Percentiles rank a stretch among this genome's conserved stretches.
Conservation (phyloP, 2,113 vertebrate species). For the Suricata suricatta region DNA sequence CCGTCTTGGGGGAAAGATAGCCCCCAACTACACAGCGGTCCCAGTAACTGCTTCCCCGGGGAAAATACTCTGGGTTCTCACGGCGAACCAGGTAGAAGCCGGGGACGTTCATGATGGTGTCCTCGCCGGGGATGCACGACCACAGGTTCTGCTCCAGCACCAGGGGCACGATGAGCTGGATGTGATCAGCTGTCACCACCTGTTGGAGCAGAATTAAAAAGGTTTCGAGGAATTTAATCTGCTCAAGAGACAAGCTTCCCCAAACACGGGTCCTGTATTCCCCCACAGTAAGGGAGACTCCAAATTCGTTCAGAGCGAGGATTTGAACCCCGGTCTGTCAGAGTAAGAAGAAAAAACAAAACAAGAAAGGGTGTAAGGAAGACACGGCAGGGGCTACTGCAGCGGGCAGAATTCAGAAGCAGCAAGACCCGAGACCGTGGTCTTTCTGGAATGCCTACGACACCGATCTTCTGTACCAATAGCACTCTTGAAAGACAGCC, state of each 20-base stretch:
- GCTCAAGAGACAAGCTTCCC: not conserved
- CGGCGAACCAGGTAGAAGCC: conserved; percentile 97
- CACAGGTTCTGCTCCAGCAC: conserved; percentile 96
- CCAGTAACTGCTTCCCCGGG: conserved; percentile 97
- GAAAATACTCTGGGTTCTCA: conserved; percentile 98
- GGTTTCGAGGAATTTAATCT: not conserved
- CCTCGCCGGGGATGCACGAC: conserved; percentile 95
- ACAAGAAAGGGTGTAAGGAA: not conserved
- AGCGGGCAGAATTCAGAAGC: not conserved
- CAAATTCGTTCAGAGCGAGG: not conserved
- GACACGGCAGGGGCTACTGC: not conserved
- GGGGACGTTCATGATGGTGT: conserved; percentile 98
- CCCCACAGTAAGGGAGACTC: not conserved
- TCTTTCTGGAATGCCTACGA: not conserved
- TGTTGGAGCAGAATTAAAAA: not conserved
- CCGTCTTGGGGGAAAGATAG: conserved; percentile 96
- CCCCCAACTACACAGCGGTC: conserved; percentile 98
- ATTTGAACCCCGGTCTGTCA: not conserved
- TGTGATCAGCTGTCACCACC: conserved; percentile 97
- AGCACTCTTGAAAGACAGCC: not conserved
- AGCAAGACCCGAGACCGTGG: not conserved
- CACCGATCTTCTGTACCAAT: not conserved
- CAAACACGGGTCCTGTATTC: not conserved
- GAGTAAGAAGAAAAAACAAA: not conserved
- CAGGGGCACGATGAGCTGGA: conserved; percentile 97